These are phyloP conservation scores for Zalophus californianus DNA, from an alignment of 2,797 vertebrate genomes.

Conservation along the genomic window DNA sequence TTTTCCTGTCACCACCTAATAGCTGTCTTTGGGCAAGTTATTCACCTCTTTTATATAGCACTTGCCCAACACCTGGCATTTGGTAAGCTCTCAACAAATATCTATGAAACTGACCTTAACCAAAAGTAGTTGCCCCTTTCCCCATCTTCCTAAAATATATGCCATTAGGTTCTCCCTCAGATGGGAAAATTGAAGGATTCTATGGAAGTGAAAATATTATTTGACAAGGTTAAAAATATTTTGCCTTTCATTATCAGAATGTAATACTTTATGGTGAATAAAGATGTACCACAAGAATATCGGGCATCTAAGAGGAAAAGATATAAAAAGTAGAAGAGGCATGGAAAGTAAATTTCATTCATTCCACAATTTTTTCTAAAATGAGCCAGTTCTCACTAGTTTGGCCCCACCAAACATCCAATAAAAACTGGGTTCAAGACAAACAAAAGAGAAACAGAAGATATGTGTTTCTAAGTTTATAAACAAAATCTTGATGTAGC, in stretches of 20 bases:
- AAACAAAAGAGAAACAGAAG: constrained; percentile 28
- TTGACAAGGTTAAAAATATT: not conserved
- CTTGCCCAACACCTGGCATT: not conserved
- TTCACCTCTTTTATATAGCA: not conserved
- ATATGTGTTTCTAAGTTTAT: constrained; percentile 5
- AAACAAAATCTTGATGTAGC: constrained; percentile 27
- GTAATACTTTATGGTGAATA: not conserved
- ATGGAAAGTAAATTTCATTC: not conserved
- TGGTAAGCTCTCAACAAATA: not conserved
- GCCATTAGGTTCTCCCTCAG: not conserved
- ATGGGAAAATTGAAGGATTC: not conserved
- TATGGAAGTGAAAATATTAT: not conserved
- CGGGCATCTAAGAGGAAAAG: not conserved
- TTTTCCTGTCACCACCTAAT: not conserved
- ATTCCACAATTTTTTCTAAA: not conserved
- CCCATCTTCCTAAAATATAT: not conserved
- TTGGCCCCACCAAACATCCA: not conserved
- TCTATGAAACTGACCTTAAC: constrained; percentile 5
- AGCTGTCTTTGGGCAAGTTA: not conserved
- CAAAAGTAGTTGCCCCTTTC: not conserved
- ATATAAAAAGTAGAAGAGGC: not conserved
- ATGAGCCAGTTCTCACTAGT: not conserved
- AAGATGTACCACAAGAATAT: not conserved
- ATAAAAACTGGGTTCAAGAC: constrained; percentile 21
- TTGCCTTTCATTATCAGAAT: not conserved